phyloP scores from a whole-genome alignment of 2,888 invertebrate species.

The Acanthoscelides obtectus region DNA sequence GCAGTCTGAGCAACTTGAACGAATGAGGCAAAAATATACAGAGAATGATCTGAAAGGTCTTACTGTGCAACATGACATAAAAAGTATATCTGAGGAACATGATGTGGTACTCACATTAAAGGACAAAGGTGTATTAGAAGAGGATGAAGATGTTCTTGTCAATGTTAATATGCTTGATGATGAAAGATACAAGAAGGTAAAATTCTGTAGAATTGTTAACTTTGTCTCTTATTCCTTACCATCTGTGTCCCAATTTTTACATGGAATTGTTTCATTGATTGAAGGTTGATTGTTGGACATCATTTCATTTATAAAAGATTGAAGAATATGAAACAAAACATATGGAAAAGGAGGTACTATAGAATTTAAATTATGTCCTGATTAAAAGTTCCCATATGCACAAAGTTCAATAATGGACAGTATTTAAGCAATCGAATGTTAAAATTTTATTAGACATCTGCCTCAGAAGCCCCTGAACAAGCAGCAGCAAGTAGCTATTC shows the following conservation, averaged over 20 bases:
- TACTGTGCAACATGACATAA: constrained; percentile 77
- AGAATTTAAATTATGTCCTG: too few species aligned
- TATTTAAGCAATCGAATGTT: too few species aligned
- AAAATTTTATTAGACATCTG: too few species aligned
- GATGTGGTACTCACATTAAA: constrained; percentile 88
- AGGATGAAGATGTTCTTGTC: constrained; percentile 78
- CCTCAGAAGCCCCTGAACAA: too few species aligned
- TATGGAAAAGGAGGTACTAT: too few species aligned
- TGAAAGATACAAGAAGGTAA: constrained; percentile 73
- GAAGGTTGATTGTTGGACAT: too few species aligned
- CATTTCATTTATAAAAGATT: too few species aligned
- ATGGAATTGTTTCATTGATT: too few species aligned
- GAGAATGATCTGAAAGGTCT: constrained; percentile 74
- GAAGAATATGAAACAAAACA: too few species aligned
- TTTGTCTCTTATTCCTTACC: background rate
- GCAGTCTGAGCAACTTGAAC: constrained; percentile 66
- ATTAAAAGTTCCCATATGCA: too few species aligned
- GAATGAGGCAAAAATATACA: constrained; percentile 60
- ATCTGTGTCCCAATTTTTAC: background rate
- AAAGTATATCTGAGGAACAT: constrained; percentile 68
- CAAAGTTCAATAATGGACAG: too few species aligned
- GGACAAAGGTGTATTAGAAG: constrained; percentile 84
- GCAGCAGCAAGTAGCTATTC: too few species aligned
- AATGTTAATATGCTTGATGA: constrained; percentile 88
- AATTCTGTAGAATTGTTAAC: background rate